These are phyloP conservation scores for Nyctibius bracteatus DNA, from an alignment of 2,113 vertebrate species.

Conservation along the genomic window DNA sequence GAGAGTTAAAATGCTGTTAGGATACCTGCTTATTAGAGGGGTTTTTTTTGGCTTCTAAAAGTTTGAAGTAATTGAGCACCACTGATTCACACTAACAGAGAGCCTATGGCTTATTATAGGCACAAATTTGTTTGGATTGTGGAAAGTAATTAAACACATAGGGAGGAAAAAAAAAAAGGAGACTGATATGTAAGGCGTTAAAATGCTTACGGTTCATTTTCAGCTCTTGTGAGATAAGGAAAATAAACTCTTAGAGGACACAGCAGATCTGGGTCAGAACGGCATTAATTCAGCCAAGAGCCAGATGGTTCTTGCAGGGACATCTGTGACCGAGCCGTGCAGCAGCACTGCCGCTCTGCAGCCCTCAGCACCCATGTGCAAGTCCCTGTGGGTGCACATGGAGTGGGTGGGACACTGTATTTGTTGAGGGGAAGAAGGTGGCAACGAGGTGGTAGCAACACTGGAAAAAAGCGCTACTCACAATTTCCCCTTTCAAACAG, in stretches of 20 bases:
- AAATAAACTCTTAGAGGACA: neutral
- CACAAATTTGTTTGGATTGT: neutral
- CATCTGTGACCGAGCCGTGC: fast-evolving
- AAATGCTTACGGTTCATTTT: neutral
- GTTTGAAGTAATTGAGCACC: too few relatives aligned
- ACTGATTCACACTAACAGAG: too few relatives aligned
- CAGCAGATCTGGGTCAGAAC: neutral
- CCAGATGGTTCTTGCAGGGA: neutral
- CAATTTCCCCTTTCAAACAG: neutral
- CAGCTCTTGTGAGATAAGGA: neutral
- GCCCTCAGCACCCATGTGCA: fast-evolving
- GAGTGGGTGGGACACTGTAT: fast-evolving
- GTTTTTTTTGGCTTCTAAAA: neutral
- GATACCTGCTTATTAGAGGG: neutral
- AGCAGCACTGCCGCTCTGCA: neutral
- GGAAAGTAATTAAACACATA: neutral
- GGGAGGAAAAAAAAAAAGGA: neutral
- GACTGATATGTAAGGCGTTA: neutral
- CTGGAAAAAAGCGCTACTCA: neutral
- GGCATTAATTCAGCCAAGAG: neutral
- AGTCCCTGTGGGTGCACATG: too few relatives aligned
- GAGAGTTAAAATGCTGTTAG: neutral
- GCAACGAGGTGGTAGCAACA: neutral
- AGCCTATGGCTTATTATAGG: neutral
- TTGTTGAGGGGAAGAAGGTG: too few relatives aligned